phyloP scores from a whole-genome alignment of 1,140 invertebrate species.

The Drosophila malerkotliana region DNA sequence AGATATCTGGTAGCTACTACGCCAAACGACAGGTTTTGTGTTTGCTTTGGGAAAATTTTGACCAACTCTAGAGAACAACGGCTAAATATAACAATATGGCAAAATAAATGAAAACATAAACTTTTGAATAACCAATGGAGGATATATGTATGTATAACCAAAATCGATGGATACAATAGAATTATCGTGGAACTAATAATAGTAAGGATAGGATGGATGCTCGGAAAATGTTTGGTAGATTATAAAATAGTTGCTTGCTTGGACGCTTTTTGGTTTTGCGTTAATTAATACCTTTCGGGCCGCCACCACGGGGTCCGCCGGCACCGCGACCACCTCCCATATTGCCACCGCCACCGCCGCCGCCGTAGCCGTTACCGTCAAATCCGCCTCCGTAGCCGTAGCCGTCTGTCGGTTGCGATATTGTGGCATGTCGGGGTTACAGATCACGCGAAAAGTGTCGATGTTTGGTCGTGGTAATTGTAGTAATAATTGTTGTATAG shows the following conservation, averaged over 20 bases:
- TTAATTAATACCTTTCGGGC: conserved; percentile 79
- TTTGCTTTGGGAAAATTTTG: conserved; percentile 62
- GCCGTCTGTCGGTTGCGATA: conserved; percentile 54
- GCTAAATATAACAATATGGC: conserved; percentile 3
- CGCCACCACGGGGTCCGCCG: conserved; percentile 75
- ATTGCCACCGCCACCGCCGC: conserved; percentile 72
- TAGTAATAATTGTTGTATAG: conserved; percentile 31
- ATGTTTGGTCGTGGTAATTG: conserved; percentile 22
- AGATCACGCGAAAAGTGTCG: conserved; percentile 47
- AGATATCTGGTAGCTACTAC: conserved; percentile 45
- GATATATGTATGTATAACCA: conserved; percentile 6
- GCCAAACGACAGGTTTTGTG: conserved; percentile 50
- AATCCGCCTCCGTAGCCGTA: conserved; percentile 83
- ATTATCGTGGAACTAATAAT: neutral
- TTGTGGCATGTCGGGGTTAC: conserved; percentile 26
- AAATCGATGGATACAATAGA: conserved; percentile 42
- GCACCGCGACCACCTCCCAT: conserved; percentile 63
- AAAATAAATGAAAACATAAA: conserved; percentile 62
- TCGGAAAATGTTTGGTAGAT: conserved; percentile 33
- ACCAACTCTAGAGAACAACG: conserved; percentile 60
- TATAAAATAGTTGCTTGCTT: conserved; percentile 14
- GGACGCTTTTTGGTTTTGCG: conserved; percentile 41
- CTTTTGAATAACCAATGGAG: conserved; percentile 52
- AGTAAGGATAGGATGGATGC: conserved; percentile 30
- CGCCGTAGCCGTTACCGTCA: conserved; percentile 79